Base-by-base conservation (phyloP, 2,113 vertebrate species). In the Egretta garzetta region DNA sequence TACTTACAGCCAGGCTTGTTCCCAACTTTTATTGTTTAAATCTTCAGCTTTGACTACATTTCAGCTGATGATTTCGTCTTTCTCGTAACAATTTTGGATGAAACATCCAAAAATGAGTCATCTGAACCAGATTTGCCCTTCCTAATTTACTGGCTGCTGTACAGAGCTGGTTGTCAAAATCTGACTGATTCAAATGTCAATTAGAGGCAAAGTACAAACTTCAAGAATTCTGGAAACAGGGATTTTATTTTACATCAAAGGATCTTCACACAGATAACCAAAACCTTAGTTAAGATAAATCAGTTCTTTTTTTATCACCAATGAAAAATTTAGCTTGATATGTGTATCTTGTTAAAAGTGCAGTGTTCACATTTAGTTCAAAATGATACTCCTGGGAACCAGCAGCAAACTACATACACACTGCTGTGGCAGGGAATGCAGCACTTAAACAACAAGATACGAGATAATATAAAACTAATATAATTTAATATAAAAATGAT, bases 401-500 rank as follows among this genome's bases (percentile, higher is more conserved):
- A 53, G 33, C 58, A 83, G 71, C 67, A 90, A 86, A 49, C 22
- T 72, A 3, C 9, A 9, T 1, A 15, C 30, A 72, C 8, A 0
- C 41, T 70, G 45, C 72, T 59, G 43, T 27, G 68, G 59, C 45
- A 74, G 32, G 26, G 71, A 86, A 90, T 50, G 76, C 28, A 55
- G 80, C 23, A 52, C 56, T 80, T 63, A n/a, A 76, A 72, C 56
- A 88, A 30, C 43, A 35, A 94, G 62, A 39, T 12, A n/a, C 71
- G 49, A 86, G 41, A 94, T 90, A 90, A 83, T 68, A 41, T 4
- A 91, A 77, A 81, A 47, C 18, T 59, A 91, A 76, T 55, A 59
- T 50, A 71, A 92, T 94, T 95, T 81, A 94, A 89, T 81, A 87
- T 74, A 86, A 86, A 94, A 94, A 79, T 71, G 4, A 88, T 74